Base-by-base conservation (phyloP, 2,888 invertebrate genomes). In the Rhagonycha fulva region DNA sequence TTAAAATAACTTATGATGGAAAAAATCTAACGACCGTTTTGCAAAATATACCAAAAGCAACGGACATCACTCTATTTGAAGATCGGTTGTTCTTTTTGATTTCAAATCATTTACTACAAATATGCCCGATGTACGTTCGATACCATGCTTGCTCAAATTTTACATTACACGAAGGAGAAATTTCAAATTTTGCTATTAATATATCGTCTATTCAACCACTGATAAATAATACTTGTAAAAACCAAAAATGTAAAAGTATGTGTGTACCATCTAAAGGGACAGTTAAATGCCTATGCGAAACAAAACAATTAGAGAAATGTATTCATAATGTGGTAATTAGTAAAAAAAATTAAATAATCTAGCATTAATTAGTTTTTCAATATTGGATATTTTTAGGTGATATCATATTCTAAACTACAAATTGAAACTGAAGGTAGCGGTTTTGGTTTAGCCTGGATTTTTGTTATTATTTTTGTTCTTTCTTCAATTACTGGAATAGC, bases 21-120 rank as follows among this genome's bases (percentile, higher is more conserved):
- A 83, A 83, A 4, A 82, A 85, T 84, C 89, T 87, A 85, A 79
- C 86, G 23, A 85, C 87, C 0, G 86, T 90, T 0, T 85, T 91
- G 0, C 85, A 88, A 71, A 89, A 90, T 74, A 83, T 90, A 4
- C 86, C 88, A 19, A 89, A 89, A 60, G 94, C 95, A 0, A 90
- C 91, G 62, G 92, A 92, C 0, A 85, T 96, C 23, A 91, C 91
- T 5, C 88, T 96, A 62, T 94, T 93, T 85, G 95, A 95, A 84
- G 94, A 95, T 85, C 89, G 93, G 79, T 88, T 96, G 0, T 97
- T 94, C 86, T 95, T 94, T 89, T 86, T 92, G 0, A 90, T 47
- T 47, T 88, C 89, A 0, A 89, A 90, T 0, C 90, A 90, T 67
- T 89, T 89, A 23, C 87, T 94, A 28, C 88, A 88, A 14, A 92